phyloP scores from a whole-genome alignment of 2,888 invertebrate species.

The Acanthococcus lagerstroemiae region DNA sequence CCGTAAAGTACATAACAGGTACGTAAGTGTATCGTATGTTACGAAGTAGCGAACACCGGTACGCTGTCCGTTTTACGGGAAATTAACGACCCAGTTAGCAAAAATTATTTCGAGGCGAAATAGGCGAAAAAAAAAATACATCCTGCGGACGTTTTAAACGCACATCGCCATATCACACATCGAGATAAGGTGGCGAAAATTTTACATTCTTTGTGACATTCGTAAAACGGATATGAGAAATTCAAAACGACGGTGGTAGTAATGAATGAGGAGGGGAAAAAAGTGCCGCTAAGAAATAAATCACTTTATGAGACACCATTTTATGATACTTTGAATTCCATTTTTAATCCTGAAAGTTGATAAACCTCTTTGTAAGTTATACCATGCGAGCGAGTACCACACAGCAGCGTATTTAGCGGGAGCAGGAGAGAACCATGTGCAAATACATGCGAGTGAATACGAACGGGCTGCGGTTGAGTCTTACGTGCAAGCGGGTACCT shows the following conservation, averaged over 20 bases:
- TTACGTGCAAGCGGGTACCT: background rate
- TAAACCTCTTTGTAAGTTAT: conserved; percentile 25
- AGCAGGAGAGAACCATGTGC: background rate
- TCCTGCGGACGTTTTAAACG: no score
- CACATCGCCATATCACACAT: no score
- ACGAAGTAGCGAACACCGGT: no score
- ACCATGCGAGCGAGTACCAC: conserved; percentile 4
- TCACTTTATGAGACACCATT: conserved; percentile 20
- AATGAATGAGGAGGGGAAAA: background rate
- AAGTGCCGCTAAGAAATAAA: conserved; percentile 15
- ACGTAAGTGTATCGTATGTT: no score
- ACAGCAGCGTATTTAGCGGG: background rate
- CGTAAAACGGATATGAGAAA: no score
- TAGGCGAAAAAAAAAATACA: no score
- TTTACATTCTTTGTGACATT: no score
- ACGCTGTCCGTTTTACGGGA: no score
- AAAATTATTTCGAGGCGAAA: no score
- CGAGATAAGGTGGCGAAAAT: no score
- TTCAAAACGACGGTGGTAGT: background rate
- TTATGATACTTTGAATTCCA: conserved; percentile 21
- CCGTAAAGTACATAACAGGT: no score
- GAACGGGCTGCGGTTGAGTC: background rate
- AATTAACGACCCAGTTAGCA: no score
- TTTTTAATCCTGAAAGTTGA: conserved; percentile 18
- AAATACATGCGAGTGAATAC: background rate